phyloP scores from a whole-genome alignment of 2,888 invertebrate species.

The Eucriotettix oculatus region DNA sequence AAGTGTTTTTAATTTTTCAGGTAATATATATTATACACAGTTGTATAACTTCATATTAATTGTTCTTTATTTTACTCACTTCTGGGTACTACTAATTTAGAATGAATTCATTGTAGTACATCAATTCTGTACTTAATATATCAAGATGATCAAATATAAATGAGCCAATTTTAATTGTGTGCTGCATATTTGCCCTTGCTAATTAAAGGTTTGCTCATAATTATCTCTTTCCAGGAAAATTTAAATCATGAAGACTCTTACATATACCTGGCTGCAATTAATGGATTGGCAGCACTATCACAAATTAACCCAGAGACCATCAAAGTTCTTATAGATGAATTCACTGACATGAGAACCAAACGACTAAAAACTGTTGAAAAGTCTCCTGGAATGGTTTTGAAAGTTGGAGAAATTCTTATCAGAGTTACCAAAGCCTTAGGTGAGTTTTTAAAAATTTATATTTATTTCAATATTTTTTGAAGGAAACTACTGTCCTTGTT shows the following conservation, averaged over 20 bases:
- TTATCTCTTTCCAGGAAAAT: conserved; percentile 38
- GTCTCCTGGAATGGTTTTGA: conserved; percentile 45
- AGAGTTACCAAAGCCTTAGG: conserved; percentile 54
- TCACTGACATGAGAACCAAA: conserved; percentile 25
- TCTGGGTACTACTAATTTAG: no score
- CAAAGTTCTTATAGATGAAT: conserved; percentile 49
- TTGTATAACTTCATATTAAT: no score
- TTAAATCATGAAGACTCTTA: conserved; percentile 65
- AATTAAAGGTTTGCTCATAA: no score
- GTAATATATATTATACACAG: conserved; percentile 25
- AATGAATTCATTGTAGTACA: no score
- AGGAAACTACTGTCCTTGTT: not conserved
- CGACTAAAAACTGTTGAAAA: conserved; percentile 21
- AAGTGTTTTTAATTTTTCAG: conserved; percentile 53
- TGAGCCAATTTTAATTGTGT: no score
- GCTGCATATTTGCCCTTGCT: no score
- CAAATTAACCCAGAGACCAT: conserved; percentile 45
- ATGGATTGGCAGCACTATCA: conserved; percentile 54
- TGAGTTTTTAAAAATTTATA: conserved; percentile 24
- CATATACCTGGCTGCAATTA: conserved; percentile 61
- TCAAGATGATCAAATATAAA: no score
- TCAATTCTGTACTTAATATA: no score
- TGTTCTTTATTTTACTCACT: no score
- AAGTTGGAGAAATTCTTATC: conserved; percentile 65
- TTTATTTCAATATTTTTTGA: not conserved